Evolutionary conservation across 2,113 vertebrate species (phyloP).

Genomic region (Sylvia atricapilla): DNA sequence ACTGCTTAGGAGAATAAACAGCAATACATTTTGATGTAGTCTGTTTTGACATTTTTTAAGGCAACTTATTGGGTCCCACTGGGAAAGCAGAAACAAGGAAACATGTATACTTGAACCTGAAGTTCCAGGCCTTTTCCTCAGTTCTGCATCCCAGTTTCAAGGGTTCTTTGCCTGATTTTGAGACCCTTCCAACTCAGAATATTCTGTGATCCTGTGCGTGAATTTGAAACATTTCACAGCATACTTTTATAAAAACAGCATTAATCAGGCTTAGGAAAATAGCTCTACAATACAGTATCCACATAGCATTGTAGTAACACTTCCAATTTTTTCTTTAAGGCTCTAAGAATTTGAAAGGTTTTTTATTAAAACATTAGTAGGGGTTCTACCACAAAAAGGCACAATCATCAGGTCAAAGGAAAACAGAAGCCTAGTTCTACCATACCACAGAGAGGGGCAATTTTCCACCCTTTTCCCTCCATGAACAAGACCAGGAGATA

Average conservation of each 20-base stretch:
- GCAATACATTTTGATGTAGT: neutral
- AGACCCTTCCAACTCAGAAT: neutral
- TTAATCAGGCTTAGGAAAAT: neutral
- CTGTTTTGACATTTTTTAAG: neutral
- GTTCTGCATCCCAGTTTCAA: neutral
- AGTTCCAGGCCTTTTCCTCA: neutral
- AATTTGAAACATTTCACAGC: neutral
- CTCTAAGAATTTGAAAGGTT: neutral
- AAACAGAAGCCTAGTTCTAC: neutral
- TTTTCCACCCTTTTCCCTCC: neutral
- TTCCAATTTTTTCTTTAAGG: neutral
- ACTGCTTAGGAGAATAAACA: neutral
- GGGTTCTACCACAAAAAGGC: neutral
- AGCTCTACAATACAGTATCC: neutral
- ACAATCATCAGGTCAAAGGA: neutral
- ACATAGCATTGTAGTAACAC: neutral
- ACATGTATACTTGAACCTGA: rapidly evolving
- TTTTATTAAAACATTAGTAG: neutral
- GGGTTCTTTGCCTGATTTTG: neutral
- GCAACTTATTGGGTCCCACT: neutral
- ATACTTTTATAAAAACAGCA: neutral
- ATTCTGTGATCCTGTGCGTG: neutral
- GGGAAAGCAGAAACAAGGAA: neutral
- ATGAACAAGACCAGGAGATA: neutral
- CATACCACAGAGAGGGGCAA: rapidly evolving